Evolutionary conservation across 2,888 invertebrate genomes (phyloP).

Genomic region (Xestia c-nigrum): DNA sequence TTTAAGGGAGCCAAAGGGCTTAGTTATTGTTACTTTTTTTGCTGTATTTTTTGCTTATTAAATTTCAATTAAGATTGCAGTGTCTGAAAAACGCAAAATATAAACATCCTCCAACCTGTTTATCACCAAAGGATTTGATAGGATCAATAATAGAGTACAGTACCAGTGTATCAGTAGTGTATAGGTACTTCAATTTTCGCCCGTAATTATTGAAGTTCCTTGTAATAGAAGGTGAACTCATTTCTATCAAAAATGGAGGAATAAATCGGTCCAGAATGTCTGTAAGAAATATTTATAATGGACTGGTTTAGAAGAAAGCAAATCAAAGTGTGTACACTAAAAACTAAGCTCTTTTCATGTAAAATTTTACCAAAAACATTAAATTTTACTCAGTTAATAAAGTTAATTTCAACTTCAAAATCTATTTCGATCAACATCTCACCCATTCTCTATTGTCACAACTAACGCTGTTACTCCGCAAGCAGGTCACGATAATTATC

Average conservation of each 20-base stretch:
- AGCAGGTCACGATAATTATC: conserved; percentile 57
- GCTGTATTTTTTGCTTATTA: neutral
- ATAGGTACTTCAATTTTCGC: neutral
- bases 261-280: neutral
- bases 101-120: neutral
- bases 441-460: conserved; percentile 22
- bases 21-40: neutral
- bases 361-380: neutral
- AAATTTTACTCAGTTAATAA: neutral
- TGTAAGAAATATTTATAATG: neutral
- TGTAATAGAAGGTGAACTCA: neutral
- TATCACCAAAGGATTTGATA: neutral
- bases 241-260: neutral
- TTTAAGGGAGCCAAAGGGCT: neutral
- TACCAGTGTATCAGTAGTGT: neutral
- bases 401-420: neutral
- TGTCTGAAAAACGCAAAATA: neutral
- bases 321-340: too few species aligned
- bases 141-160: neutral
- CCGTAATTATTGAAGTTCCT: neutral
- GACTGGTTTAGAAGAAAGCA: too few species aligned
- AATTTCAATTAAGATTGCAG: neutral
- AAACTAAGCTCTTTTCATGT: too few species aligned
- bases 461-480: conserved; percentile 28
- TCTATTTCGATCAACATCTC: neutral